Evolutionary conservation across 2,888 invertebrate genomes (phyloP).

Genomic region (Linyphia triangularis): DNA sequence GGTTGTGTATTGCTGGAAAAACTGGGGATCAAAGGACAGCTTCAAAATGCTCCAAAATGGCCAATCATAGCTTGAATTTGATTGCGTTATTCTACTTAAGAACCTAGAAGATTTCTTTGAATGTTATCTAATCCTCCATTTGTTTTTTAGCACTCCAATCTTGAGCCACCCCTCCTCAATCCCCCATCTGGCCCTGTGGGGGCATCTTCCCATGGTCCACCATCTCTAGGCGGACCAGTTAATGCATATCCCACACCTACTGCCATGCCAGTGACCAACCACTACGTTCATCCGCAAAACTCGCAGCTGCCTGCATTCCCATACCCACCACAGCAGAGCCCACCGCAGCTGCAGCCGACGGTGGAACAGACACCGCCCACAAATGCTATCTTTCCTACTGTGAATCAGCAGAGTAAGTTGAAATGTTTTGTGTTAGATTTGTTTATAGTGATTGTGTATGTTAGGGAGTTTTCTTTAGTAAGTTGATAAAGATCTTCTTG

Average conservation of each 20-base stretch:
- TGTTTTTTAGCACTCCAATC: conserved; percentile 58
- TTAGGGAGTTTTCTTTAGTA: not conserved
- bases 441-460: not conserved
- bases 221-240: conserved; percentile 71
- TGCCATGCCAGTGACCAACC: conserved; percentile 43
- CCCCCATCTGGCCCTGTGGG: conserved; percentile 72
- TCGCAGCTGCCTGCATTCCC: conserved; percentile 55
- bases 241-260: conserved; percentile 54
- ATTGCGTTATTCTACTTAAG: too few species aligned
- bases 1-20: too few species aligned
- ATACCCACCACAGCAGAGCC: conserved; percentile 48
- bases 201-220: conserved; percentile 71
- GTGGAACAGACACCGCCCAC: conserved; percentile 42
- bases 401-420: conserved; percentile 65
- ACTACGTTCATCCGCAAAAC: conserved; percentile 65
- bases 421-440: too few species aligned
- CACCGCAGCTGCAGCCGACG: conserved; percentile 71
- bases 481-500: too few species aligned
- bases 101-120: too few species aligned
- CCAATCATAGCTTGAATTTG: too few species aligned
- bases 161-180: conserved; percentile 64
- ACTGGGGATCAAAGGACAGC: not conserved
- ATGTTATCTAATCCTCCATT: not conserved
- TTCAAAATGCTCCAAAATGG: too few species aligned
- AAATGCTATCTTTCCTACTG: conserved; percentile 47